Conservation (phyloP, 2,888 invertebrate species). For the Ectobius pallidus region DNA sequence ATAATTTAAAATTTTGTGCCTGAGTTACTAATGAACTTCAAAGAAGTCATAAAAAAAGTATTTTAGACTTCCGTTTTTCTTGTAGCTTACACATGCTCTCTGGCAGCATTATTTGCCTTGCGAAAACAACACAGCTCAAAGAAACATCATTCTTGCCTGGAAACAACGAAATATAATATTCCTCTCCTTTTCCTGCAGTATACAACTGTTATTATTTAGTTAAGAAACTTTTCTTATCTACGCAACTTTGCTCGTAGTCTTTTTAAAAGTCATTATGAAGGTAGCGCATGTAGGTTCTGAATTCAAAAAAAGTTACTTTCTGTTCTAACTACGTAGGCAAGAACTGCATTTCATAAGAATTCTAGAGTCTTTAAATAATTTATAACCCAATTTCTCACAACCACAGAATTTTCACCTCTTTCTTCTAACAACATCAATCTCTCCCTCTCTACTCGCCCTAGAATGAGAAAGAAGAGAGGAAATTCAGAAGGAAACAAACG, state of each 20-base stretch:
- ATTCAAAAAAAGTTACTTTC: constrained; percentile 5
- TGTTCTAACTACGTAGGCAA: too few species aligned
- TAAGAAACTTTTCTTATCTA: constrained; percentile 17
- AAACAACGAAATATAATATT: neutral
- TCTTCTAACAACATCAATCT: constrained; percentile 15
- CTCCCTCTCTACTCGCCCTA: neutral
- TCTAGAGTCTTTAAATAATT: constrained; percentile 32
- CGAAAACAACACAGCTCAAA: too few species aligned
- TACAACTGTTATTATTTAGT: constrained; percentile 13
- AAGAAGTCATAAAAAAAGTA: too few species aligned
- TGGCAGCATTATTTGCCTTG: too few species aligned
- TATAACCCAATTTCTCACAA: constrained; percentile 34
- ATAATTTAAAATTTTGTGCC: too few species aligned
- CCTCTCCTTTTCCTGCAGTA: neutral
- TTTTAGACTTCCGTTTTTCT: too few species aligned
- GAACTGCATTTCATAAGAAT: constrained; percentile 15
- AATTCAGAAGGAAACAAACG: too few species aligned
- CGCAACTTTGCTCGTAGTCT: neutral
- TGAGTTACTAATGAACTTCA: too few species aligned
- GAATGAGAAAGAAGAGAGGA: too few species aligned
- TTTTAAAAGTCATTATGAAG: constrained; percentile 20
- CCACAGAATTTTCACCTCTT: neutral
- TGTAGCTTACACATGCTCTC: too few species aligned
- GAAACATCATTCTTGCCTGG: too few species aligned
- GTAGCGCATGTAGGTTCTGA: neutral